phyloP scores from a whole-genome alignment of 2,797 vertebrate genomes.

The Aplochiton taeniatus region DNA sequence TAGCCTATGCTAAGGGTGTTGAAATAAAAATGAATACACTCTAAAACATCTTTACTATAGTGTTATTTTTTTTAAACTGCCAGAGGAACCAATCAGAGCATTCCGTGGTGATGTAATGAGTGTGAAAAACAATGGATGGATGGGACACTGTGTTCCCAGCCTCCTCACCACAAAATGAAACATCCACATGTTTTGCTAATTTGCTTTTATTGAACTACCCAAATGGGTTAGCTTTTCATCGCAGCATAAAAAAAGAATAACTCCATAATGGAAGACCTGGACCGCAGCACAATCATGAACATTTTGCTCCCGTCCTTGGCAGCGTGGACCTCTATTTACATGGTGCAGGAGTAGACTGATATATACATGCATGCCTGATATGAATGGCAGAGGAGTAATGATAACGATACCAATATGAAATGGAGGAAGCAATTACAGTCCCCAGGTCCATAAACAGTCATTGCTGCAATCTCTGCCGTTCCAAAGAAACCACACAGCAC shows the following conservation, averaged over 20 bases:
- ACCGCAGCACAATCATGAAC: slow-evolving; percentile 47
- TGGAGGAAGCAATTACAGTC: slow-evolving; percentile 65
- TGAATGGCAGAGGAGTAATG: slow-evolving; percentile 65
- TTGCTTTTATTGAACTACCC: slow-evolving; percentile 52
- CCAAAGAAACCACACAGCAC: slow-evolving; percentile 53
- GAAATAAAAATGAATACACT: too few relatives aligned
- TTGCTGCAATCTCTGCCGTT: slow-evolving; percentile 60
- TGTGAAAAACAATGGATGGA: slow-evolving; percentile 45
- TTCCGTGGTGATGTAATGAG: slow-evolving; percentile 20
- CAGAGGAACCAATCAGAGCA: slow-evolving; percentile 15
- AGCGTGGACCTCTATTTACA: slow-evolving; percentile 60
- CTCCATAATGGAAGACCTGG: slow-evolving; percentile 59
- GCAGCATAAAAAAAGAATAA: slow-evolving; percentile 56
- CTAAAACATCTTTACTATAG: too few relatives aligned
- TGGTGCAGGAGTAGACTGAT: slow-evolving; percentile 58
- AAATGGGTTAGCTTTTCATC: slow-evolving; percentile 58
- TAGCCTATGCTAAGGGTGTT: too few relatives aligned
- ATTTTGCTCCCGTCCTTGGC: slow-evolving; percentile 43
- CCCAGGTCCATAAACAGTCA: slow-evolving; percentile 64
- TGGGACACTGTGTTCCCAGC: slow-evolving; percentile 43
- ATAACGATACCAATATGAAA: slow-evolving; percentile 69
- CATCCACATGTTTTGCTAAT: slow-evolving; percentile 61
- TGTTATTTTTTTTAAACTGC: too few relatives aligned
- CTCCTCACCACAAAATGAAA: slow-evolving; percentile 56
- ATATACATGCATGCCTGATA: slow-evolving; percentile 65